Evolutionary conservation across 2,888 invertebrate species (phyloP).

Genomic region (Drosophila antonietae): DNA sequence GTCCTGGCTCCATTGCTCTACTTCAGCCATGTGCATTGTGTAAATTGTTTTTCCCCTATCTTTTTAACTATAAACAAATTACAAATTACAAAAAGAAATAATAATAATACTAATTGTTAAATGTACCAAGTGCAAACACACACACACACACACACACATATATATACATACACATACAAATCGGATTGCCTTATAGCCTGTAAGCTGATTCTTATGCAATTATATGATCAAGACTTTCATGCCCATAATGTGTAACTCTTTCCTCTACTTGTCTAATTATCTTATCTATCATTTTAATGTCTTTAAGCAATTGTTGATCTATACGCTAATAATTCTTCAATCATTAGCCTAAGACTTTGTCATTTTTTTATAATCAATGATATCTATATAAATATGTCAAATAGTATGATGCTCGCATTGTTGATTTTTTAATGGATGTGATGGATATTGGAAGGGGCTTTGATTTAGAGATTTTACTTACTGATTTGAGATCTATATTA

Average conservation of each 20-base stretch:
- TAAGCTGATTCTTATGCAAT: constrained; percentile 62
- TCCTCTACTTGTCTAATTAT: neutral
- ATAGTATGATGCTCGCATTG: neutral
- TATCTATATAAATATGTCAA: constrained; percentile 24
- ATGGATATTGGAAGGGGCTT: neutral
- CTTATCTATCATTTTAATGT: constrained; percentile 18
- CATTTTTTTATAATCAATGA: constrained; percentile 32
- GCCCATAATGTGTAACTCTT: constrained; percentile 26
- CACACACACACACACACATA: neutral
- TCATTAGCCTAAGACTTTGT: constrained; percentile 48
- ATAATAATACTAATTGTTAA: constrained; percentile 51
- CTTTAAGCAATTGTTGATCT: constrained; percentile 32
- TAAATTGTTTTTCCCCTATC: constrained; percentile 57
- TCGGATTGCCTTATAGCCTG: constrained; percentile 75
- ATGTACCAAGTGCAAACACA: constrained; percentile 51
- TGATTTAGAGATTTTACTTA: neutral
- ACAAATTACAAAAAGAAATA: constrained; percentile 9
- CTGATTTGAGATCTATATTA: neutral
- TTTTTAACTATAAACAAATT: constrained; percentile 45
- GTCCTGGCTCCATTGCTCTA: constrained; percentile 29
- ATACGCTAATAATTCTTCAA: constrained; percentile 24
- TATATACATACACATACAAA: constrained; percentile 44
- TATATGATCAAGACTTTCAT: constrained; percentile 47
- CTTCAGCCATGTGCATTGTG: constrained; percentile 58
- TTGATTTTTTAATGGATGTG: constrained; percentile 1